Evolutionary conservation across 2,113 vertebrate species (phyloP).

Genomic region (Hippocampus comes): DNA sequence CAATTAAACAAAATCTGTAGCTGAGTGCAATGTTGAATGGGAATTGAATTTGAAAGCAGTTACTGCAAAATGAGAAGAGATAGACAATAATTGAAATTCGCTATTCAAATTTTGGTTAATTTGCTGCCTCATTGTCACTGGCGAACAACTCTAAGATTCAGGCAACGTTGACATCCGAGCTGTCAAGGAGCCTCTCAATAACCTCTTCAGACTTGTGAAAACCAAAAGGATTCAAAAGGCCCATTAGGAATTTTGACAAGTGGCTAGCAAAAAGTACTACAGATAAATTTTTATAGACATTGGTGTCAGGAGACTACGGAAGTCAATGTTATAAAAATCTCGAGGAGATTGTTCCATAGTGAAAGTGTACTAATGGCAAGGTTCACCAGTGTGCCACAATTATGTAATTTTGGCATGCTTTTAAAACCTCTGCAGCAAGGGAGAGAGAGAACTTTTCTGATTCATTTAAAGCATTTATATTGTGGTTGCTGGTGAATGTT

Average conservation of each 20-base stretch:
- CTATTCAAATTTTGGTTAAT: conserved; percentile 13
- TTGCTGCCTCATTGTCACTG: conserved; percentile 5
- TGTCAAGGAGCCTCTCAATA: conserved; percentile 10
- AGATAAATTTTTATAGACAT: conserved; percentile 36
- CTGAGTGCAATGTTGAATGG: conserved; percentile 11
- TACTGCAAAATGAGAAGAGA: conserved; percentile 4
- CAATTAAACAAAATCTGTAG: conserved; percentile 5
- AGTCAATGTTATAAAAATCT: conserved; percentile 41
- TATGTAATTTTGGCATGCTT: conserved; percentile 33
- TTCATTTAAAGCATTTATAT: conserved; percentile 11
- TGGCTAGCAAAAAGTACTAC: conserved; percentile 57
- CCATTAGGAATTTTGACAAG: conserved; percentile 53
- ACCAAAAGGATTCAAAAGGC: conserved; percentile 36
- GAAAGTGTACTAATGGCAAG: conserved; percentile 40
- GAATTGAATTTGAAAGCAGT: conserved; percentile 23
- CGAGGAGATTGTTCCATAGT: conserved; percentile 56
- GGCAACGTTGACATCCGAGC: conserved; percentile 8
- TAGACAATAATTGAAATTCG: conserved; percentile 19
- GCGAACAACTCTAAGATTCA: conserved; percentile 2
- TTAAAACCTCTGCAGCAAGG: conserved; percentile 31
- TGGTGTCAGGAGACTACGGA: conserved; percentile 19
- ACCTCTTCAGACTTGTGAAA: conserved; percentile 34
- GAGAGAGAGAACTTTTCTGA: neutral
- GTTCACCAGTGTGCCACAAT: conserved; percentile 28
- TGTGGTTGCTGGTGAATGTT: conserved; percentile 9